Conservation (phyloP, 2,797 vertebrate genomes). For the Poeciliopsis infans region DNA sequence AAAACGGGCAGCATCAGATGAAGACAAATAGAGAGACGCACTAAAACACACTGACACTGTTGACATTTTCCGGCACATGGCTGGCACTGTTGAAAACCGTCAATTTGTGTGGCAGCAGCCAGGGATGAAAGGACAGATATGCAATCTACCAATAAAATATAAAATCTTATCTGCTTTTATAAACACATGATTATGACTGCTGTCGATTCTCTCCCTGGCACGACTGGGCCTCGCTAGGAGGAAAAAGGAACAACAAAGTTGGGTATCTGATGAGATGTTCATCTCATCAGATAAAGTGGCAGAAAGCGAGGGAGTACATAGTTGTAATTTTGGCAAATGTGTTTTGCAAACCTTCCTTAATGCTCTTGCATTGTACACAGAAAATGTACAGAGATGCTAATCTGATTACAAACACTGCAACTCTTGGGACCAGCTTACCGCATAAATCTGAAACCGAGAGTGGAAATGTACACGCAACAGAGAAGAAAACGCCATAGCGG, state of each 20-base stretch:
- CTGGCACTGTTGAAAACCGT: constrained; percentile 37
- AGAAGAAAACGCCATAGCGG: constrained; percentile 13
- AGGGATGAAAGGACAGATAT: constrained; percentile 62
- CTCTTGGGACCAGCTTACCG: constrained; percentile 40
- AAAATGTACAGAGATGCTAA: constrained; percentile 57
- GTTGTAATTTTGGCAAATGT: constrained; percentile 44
- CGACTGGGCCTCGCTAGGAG: constrained; percentile 71
- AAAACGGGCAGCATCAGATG: constrained; percentile 44
- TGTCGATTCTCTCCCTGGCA: constrained; percentile 64
- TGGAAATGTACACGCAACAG: constrained; percentile 17
- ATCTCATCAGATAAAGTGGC: constrained; percentile 71
- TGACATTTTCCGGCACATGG: constrained; percentile 53
- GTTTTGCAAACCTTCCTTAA: constrained; percentile 48
- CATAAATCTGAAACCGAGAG: constrained; percentile 34
- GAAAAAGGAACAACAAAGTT: constrained; percentile 77
- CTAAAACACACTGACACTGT: constrained; percentile 36
- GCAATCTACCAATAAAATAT: constrained; percentile 67
- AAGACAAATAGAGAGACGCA: constrained; percentile 45
- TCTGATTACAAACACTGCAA: constrained; percentile 69
- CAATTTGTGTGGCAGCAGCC: constrained; percentile 55
- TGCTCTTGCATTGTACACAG: constrained; percentile 47
- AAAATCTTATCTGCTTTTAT: constrained; percentile 80
- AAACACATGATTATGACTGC: constrained; percentile 78
- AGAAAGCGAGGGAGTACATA: constrained; percentile 16
- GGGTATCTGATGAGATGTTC: constrained; percentile 78